Percentiles rank a stretch among this genome's conserved stretches.
Conservation (phyloP, 2,797 vertebrate species). For the Pteronotus mesoamericanus region DNA sequence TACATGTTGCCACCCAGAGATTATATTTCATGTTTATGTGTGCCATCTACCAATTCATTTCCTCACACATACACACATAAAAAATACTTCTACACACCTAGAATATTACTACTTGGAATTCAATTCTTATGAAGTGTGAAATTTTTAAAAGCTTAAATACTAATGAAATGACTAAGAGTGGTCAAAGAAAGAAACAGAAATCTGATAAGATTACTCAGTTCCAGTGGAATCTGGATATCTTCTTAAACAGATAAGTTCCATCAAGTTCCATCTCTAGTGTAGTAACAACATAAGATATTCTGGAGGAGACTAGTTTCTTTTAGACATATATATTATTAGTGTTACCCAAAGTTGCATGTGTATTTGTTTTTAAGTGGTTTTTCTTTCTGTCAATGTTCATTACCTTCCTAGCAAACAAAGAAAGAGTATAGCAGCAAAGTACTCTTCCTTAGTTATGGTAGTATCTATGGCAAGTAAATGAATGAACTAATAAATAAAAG, state of each 20-base stretch:
- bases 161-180: not conserved
- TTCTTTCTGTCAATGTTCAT: not conserved
- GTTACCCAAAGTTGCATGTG: not conserved
- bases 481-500: not conserved
- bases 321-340: slow-evolving; percentile 6
- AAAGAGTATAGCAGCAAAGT: not conserved
- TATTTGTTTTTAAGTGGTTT: not conserved
- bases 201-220: not conserved
- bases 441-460: not conserved
- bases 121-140: not conserved
- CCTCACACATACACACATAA: not conserved
- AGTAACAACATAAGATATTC: not conserved
- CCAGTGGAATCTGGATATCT: not conserved
- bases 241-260: not conserved
- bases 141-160: not conserved
- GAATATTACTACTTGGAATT: not conserved
- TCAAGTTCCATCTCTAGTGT: not conserved
- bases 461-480: not conserved
- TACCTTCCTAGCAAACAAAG: not conserved
- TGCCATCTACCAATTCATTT: slow-evolving; percentile 10
- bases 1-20: slow-evolving; percentile 12
- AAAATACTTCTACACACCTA: not conserved
- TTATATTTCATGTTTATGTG: not conserved
- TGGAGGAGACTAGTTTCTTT: not conserved
- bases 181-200: slow-evolving; percentile 3